Evolutionary conservation across 53 echinoderm and acorn worm species (phyloP).

Genomic region (Apostichopus leukothele): DNA sequence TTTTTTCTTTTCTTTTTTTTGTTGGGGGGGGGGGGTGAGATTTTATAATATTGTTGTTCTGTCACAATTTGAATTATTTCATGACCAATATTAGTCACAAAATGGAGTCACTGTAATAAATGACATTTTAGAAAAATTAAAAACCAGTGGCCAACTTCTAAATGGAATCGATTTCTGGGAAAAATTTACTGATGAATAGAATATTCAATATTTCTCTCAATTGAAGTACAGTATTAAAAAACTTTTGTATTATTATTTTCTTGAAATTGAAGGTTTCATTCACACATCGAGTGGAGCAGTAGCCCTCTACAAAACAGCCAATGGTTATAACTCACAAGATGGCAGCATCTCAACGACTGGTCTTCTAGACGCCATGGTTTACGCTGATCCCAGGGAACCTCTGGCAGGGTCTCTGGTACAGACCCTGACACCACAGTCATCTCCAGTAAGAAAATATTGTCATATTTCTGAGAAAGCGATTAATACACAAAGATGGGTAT

Average conservation of each 20-base stretch:
- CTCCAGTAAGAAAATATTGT: constrained; percentile 49
- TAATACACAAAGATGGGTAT: neutral
- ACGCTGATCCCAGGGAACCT: constrained; percentile 54
- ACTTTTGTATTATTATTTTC: neutral
- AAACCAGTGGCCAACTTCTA: no score
- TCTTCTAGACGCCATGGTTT: constrained; percentile 85
- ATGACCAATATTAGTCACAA: no score
- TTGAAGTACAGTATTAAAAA: no score
- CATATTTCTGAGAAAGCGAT: neutral
- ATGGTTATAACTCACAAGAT: constrained; percentile 1
- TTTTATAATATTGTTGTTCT: no score
- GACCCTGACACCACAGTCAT: constrained; percentile 51
- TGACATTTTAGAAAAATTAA: no score
- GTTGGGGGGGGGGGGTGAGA: no score
- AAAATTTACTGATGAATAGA: no score
- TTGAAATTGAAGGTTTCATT: constrained; percentile 63
- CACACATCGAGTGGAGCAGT: constrained; percentile 70
- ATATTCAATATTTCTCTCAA: no score
- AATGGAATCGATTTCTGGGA: no score
- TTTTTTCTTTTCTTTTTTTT: no score
- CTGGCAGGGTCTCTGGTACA: constrained; percentile 39
- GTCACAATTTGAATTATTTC: no score
- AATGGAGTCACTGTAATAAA: no score
- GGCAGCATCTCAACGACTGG: constrained; percentile 50
- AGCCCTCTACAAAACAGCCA: constrained; percentile 61